Base-by-base conservation (phyloP, 2,797 vertebrate genomes). In the Peromyscus attwateri region DNA sequence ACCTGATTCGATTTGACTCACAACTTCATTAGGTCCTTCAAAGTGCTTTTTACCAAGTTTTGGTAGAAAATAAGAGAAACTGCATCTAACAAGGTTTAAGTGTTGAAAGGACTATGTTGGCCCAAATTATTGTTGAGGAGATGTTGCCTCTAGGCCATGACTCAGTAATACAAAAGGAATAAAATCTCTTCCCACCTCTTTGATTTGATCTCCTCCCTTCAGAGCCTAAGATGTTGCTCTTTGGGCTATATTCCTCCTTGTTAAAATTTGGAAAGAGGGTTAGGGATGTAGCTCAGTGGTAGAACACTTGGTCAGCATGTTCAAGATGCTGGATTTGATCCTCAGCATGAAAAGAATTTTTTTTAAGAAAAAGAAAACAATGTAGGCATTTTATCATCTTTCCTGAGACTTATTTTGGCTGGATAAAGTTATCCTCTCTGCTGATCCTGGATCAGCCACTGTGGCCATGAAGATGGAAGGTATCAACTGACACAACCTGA, bases 21-120 rank as follows among this genome's bases (percentile, higher is more conserved):
- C 64, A 80, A 37, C 57, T 88, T 95, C 62, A 40, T 95, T 93
- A 49, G 10, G 9, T 66, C 37, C 89, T 87, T 93, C 55, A 93
- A 95, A 66, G 49, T 25, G 46, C 43, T 96, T 89, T 82, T 94
- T 83, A 71, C 55, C 14, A 23, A 90, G 25, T 93, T 88, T 97
- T 34, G 12, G 19, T 52, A 46, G 52, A 92, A 92, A 96, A 76
- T 77, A 52, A 77, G 46, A 40, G 43, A 82, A 80, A 55, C 23
- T 91, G 29, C 23, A 80, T 43, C 62, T 34, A 71, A 87, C 52
- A 34, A 79, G 62, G 27, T 6, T 91, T 85, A 71, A n/a, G 83
- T 17, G 1, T 62, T 88, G 52, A 83, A 89, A 91, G n/a, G 3
- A 34, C 68, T 49, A 57, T 68, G 21, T 68, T 52, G 46, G 29